A percentile compares a stretch with the other conserved stretches of the same genome.
Conservation (phyloP, 2,113 vertebrate genomes). For the Grantiella picta region DNA sequence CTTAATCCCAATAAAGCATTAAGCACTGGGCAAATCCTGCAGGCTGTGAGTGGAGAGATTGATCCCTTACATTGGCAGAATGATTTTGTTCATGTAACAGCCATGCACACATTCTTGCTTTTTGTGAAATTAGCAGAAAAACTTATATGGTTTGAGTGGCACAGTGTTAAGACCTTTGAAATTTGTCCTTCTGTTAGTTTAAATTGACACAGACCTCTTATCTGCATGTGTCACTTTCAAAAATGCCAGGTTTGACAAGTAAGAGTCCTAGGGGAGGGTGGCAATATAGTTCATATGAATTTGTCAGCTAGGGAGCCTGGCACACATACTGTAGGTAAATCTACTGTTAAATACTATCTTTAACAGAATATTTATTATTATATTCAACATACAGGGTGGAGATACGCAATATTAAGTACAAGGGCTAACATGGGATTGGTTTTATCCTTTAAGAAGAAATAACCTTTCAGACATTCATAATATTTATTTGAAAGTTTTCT, state of each 20-base stretch:
- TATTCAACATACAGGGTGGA: background rate
- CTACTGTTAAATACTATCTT: background rate
- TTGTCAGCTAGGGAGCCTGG: background rate
- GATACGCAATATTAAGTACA: background rate
- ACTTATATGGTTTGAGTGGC: background rate
- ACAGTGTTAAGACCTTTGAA: background rate
- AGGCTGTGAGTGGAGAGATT: background rate
- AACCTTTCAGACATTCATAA: background rate
- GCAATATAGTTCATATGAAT: background rate
- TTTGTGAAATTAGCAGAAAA: background rate
- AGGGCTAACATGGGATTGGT: background rate
- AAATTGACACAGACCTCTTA: background rate
- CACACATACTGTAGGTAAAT: background rate
- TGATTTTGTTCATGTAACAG: background rate
- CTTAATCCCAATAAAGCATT: background rate
- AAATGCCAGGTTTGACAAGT: background rate
- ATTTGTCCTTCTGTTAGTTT: background rate
- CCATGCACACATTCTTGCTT: background rate
- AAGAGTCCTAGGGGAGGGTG: background rate
- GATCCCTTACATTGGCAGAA: background rate
- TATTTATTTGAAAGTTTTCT: background rate
- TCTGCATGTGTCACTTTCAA: background rate
- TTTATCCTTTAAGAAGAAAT: background rate
- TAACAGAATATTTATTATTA: background rate
- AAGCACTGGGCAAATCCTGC: background rate